Evolutionary conservation across 2,797 vertebrate genomes (phyloP), one percentile per base, ranked within the genome.

Genomic region (Danio albolineatus): DNA sequence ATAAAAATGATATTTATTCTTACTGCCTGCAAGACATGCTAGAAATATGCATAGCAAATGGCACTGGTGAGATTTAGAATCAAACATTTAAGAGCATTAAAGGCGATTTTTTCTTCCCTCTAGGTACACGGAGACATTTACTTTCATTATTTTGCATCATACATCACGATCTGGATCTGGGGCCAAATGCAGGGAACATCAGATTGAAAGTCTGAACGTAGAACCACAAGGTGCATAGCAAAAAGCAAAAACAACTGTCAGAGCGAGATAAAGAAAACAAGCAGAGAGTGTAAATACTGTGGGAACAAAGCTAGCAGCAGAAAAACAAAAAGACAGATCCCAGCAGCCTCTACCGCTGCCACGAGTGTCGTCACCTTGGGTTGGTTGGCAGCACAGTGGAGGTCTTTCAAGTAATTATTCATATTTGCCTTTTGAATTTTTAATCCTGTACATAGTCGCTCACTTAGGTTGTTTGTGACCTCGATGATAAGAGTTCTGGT

Each of bases 371-470:
- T 36, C 28, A 53, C 74, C 49, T 73, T 38, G 19, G 57, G 48
- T 53, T 39, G 17, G 28, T 8, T 66, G 43, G 57, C 44, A n/a
- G 64, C 12, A 48, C 62, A 60, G 65, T 17, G 13, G 28, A 66
- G 49, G 49, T 46, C 65, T 85, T 83, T 3, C 1, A 80, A 86
- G 87, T 39, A 87, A 88, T 90, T 88, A 91, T 90, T 90, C 85
- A 90, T 71, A 84, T 66, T 64, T 54, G 49, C 21, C 59, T 65
- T 72, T 48, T 79, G 69, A 54, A 79, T 73, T 65, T 79, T 79
- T 73, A 56, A 73, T 64, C 60, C 41, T 56, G 59, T 46, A 79
- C 39, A 79, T 54, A 72, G 59, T 10, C 56, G 2, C 17, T 62
- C 76, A 53, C 66, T 71, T 71, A 2, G 8, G 38, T 54, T 73